Base-by-base conservation (phyloP, 2,888 invertebrate genomes). In the Drosophila suboccidentalis region DNA sequence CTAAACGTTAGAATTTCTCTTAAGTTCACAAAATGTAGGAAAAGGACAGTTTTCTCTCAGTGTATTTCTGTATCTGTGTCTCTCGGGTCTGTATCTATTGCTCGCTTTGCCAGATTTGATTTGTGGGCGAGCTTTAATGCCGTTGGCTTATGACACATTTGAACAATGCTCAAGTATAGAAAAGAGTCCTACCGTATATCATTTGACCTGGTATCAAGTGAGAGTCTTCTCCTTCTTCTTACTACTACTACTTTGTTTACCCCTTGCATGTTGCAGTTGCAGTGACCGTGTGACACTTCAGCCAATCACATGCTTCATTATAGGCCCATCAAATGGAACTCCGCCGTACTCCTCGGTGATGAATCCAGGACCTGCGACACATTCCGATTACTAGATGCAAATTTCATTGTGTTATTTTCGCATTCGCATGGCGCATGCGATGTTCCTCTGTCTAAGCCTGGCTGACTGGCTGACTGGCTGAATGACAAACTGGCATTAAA, bases 301-400 rank as follows among this genome's bases (percentile, higher is more conserved):
- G 78, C 70, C 82, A 87, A 84, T 84, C 87, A 84, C 82, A 84
- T 75, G 82, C 84, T 82, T 87, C 82, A 82, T 84, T 84, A 84
- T 82, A 75, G 82, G 71, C 63, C 74, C 81, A 86, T 83, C 86
- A 86, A 80, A 58, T 29, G 13, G 53, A 38, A 41, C 39, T 22
- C 10, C 15, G 38, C 6, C n/a, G 51, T 11, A 36, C 29, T 60
- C 17, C 32, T 8, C 6, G 4, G 11, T 9, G 10, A 29, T 54
- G 29, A 44, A 22, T 36, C 44, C 55, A 32, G 43, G 43, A 67
- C 32, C 41, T 41, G 39, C 36, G 17, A 43, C 50, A 44, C 58
- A 41, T 49, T 19, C n/a, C 29, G 34, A 44, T 15, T 55, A 39
- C 34, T 50, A 51, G 78, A 79, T 83, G 83, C 63, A 84, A 80